Base-by-base conservation (phyloP, 2,888 invertebrate species). In the Lissonota sp. region DNA sequence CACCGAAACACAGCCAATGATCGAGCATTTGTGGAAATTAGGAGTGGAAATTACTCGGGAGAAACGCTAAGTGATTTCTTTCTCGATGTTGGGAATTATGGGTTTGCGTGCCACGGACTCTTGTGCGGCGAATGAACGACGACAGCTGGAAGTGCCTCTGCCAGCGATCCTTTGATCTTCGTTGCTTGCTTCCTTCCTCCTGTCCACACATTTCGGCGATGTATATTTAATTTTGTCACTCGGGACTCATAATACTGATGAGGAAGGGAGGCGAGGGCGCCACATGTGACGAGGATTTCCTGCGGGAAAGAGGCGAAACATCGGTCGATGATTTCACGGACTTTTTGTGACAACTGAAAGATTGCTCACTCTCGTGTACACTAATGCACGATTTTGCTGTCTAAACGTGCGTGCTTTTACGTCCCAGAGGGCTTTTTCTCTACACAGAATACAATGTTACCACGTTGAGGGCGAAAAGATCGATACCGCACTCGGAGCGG, bases 401-500 rank as follows among this genome's bases (percentile, higher is more conserved):
- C 60, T 63, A 60, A 49, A 49, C 37, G 62, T 72, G 12, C 58
- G 51, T 6, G 66, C 14, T 67, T 57, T 51, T 67, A 76, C 26
- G 26, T 44, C 63, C 79, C 57, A 37, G 62, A 67, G 73, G 79
- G 66, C 57, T 77, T 57, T 72, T 74, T 79, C 70, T 49, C 62
- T 46, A 64, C 8, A 8, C 46, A 1, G 26, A 49, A 26, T 26
- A 26, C 26, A 26, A 26, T 26, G 26, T 26, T 2, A 26, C 26
- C 16, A 60, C 60, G 40, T 66, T 12, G 49, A 40, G 16, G 60
- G 10, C 58, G 46, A n/a, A 49, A 60, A 73, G 80, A 80, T 84
- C 80, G 83, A 83, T 83, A 84, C 75, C 77, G 83, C 83, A 83
- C 80, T 83, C 40, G 77, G 72, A 83, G 83, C 74, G 69, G 74